Conservation (phyloP, 2,113 vertebrate species). For the Felis chaus region DNA sequence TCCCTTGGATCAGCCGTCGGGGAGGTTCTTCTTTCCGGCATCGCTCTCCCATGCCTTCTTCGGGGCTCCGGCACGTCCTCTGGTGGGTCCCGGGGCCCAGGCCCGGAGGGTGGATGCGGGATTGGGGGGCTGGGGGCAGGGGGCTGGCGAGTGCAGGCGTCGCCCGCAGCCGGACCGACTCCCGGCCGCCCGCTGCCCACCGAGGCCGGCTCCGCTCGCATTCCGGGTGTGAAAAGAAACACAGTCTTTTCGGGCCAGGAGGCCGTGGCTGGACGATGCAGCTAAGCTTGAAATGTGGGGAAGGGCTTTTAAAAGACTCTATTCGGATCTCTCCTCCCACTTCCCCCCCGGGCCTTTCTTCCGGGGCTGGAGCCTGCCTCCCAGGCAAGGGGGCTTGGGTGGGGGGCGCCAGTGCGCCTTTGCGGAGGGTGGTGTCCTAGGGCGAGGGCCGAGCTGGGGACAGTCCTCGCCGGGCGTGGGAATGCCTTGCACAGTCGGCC, state of each 20-base stretch:
- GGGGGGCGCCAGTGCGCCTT: constrained; percentile 79
- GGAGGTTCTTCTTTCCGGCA: too few species aligned
- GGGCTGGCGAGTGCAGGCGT: not conserved
- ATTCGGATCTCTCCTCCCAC: constrained; percentile 18
- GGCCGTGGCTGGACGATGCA: constrained; percentile 70
- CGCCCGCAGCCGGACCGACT: fast-evolving
- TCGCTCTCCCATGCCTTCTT: not conserved
- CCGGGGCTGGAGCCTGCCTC: constrained; percentile 69
- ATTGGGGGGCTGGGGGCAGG: too few species aligned
- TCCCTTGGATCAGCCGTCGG: not conserved
- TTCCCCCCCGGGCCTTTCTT: not conserved
- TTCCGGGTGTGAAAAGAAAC: constrained; percentile 82
- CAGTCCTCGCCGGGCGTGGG: not conserved
- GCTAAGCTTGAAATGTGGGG: constrained; percentile 69
- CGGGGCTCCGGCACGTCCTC: not conserved
- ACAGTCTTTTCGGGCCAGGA: constrained; percentile 77
- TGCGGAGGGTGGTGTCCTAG: constrained; percentile 79
- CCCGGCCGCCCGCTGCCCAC: not conserved
- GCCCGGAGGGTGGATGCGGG: not conserved
- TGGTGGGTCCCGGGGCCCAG: not conserved
- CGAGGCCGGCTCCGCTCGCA: constrained; percentile 55
- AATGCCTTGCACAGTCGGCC: not conserved
- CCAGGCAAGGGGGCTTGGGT: constrained; percentile 76
- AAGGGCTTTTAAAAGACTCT: constrained; percentile 77
- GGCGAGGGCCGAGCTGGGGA: not conserved